phyloP scores from a whole-genome alignment of 1,140 invertebrate species.

The Linepithema humile region DNA sequence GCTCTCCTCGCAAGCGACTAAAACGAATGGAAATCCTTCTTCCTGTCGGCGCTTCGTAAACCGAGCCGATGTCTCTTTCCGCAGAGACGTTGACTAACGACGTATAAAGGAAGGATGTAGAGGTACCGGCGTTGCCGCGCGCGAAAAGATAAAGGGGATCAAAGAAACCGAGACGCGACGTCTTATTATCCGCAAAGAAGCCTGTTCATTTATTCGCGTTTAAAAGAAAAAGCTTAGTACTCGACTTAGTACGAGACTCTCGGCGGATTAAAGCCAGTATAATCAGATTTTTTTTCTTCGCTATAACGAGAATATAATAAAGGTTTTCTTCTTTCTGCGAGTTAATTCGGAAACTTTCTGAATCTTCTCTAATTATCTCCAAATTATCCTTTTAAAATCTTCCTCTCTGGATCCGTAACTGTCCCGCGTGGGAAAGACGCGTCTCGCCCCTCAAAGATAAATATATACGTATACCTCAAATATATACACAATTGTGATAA shows the following conservation, averaged over 20 bases:
- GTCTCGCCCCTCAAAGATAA: not conserved
- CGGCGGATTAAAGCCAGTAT: not conserved
- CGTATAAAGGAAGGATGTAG: constrained; percentile 59
- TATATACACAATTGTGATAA: too few species aligned
- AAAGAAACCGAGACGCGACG: constrained; percentile 37
- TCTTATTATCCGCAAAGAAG: constrained; percentile 37
- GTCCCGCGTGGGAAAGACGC: not conserved
- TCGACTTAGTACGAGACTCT: not conserved
- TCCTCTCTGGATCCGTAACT: too few species aligned
- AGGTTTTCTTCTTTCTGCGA: not conserved
- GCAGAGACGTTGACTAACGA: constrained; percentile 67
- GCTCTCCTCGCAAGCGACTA: constrained; percentile 29
- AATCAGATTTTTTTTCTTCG: not conserved
- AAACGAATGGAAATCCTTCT: constrained; percentile 69
- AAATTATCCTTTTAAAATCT: not conserved
- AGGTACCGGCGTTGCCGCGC: not conserved
- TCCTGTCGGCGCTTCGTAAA: constrained; percentile 70
- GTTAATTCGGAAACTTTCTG: not conserved
- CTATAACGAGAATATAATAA: too few species aligned
- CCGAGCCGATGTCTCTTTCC: constrained; percentile 67
- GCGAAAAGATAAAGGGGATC: constrained; percentile 42
- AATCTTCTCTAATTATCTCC: not conserved
- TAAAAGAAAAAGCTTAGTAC: constrained; percentile 17
- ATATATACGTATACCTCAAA: not conserved
- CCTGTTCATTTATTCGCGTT: constrained; percentile 6